phyloP scores from a whole-genome alignment of 2,797 vertebrate genomes.

The Peromyscus nudipes region DNA sequence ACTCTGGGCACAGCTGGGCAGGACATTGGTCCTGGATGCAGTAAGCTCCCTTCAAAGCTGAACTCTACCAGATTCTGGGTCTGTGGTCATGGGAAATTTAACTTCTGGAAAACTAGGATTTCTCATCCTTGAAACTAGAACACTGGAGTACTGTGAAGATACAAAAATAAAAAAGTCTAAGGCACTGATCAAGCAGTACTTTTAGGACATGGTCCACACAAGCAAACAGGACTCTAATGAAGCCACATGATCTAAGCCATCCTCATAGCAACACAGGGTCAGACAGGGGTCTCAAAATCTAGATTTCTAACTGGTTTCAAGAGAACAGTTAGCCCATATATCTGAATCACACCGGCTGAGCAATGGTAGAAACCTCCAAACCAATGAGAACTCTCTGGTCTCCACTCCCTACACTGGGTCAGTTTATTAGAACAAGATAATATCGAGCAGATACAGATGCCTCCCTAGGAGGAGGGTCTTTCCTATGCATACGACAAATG shows the following conservation, averaged over 20 bases:
- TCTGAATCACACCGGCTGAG: neutral
- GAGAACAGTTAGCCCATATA: neutral
- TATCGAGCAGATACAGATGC: accelerated
- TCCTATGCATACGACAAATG: neutral
- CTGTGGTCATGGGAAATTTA: neutral
- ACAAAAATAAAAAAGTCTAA: accelerated
- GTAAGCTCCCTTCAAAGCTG: neutral
- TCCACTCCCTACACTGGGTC: neutral
- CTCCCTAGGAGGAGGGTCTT: neutral
- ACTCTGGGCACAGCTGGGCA: accelerated
- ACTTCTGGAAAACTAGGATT: neutral
- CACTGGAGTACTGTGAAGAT: accelerated
- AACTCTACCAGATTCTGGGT: neutral
- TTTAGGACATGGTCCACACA: accelerated
- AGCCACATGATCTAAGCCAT: neutral
- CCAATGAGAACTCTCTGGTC: neutral
- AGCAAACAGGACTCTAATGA: neutral
- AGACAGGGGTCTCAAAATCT: neutral
- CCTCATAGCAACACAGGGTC: neutral
- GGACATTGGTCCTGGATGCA: too few species aligned
- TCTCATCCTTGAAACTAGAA: neutral
- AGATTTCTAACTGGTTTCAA: neutral
- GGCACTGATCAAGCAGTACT: accelerated
- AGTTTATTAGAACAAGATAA: neutral
- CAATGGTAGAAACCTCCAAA: neutral